Base-by-base conservation (phyloP, 2,113 vertebrate genomes). In the Orientallactaga bullata region DNA sequence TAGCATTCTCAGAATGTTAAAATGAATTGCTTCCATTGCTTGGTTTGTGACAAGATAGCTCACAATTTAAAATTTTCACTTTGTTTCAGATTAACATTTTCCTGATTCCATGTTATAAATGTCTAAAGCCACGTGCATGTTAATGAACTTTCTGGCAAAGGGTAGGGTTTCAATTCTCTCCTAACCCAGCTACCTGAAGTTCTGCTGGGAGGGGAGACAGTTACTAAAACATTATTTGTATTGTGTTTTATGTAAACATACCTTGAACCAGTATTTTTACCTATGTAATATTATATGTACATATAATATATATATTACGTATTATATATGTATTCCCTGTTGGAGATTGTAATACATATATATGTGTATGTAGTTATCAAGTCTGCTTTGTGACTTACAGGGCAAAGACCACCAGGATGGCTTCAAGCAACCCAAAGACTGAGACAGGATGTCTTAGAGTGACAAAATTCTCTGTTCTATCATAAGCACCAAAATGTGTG, bases 1-100 rank as follows among this genome's bases (percentile, higher is more conserved):
- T 71, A 80, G 63, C 37, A 42, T 32, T 11, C 21, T 32, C 9
- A 61, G 77, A 30, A 71, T 60, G 7, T 68, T 90, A 78, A 89
- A 63, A 15, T 81, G 32, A 93, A 88, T 58, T 77, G 32, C 72
- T 82, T 69, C 37, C 77, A n/a, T 63, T 86, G 91, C 35, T 60
- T 77, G 39, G 71, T 32, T 87, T 30, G 17, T 73, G 63, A 21
- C 21, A 90, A 93, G 86, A 63, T 60, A 55, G 63, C 58, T 79
- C 30, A 78, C 28, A 68, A 79, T 76, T 85, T 8, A 69, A 65
- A 80, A 35, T 47, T 72, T 87, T 91, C 68, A 77, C 7, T 13
- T 47, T 81, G 42, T 85, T 5, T 66, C 66, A 76, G 51, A 86
- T 47, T 37, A 78, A 7, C n/a, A 55, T 58, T 80, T 91, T 84